These are phyloP conservation scores for Plebejus argus DNA, from an alignment of 2,888 invertebrate species.

Conservation along the genomic window DNA sequence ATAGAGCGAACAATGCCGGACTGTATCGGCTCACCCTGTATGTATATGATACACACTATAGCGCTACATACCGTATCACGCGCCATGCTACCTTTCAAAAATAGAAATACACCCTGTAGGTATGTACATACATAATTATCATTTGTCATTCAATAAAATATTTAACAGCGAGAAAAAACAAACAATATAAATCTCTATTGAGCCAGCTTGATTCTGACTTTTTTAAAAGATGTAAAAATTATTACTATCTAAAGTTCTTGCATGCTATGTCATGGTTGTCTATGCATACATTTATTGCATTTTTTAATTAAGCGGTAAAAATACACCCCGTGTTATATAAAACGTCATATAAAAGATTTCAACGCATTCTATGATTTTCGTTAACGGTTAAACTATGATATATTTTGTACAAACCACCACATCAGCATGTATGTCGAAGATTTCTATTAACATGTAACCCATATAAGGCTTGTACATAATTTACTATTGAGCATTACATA, in stretches of 20 bases:
- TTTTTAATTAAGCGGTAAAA: too few species aligned
- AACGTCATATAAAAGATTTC: not conserved
- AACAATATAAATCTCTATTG: too few species aligned
- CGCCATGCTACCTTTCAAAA: too few species aligned
- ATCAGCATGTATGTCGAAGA: not conserved
- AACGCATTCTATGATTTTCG: not conserved
- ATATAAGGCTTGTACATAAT: not conserved
- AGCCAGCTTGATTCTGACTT: too few species aligned
- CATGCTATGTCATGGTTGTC: too few species aligned
- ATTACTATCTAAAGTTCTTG: too few species aligned
- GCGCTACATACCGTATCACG: not conserved
- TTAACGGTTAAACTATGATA: not conserved
- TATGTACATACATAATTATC: too few species aligned
- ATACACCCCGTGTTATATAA: not conserved
- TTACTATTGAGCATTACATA: constrained; percentile 7
- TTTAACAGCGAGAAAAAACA: too few species aligned
- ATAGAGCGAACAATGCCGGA: constrained; percentile 21
- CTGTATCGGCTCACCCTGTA: constrained; percentile 2
- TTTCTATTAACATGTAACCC: not conserved
- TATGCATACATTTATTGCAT: too few species aligned
- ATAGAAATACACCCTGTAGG: too few species aligned
- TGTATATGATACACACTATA: not conserved
- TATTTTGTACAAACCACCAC: not conserved
- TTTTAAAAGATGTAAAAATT: too few species aligned
- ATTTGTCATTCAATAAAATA: too few species aligned